Evolutionary conservation across 1,140 invertebrate species (phyloP).

Genomic region (Aphis gossypii): DNA sequence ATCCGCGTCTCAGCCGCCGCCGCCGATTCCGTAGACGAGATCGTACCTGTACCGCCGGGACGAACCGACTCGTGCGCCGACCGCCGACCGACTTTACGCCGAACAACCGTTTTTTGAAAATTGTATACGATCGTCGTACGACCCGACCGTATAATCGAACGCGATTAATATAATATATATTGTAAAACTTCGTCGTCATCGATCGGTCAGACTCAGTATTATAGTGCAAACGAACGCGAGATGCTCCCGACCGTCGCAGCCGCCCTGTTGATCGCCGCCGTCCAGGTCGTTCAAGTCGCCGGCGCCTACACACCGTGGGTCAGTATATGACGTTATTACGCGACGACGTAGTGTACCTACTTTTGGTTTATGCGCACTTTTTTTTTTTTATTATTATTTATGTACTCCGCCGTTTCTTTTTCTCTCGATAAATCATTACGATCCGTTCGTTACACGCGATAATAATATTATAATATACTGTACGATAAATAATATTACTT

Average conservation of each 20-base stretch:
- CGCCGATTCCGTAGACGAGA: background rate
- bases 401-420: background rate
- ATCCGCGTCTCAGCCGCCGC: conserved; percentile 16
- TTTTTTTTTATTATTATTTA: background rate
- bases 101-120: background rate
- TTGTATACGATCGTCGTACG: too few relatives aligned
- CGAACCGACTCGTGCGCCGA: background rate
- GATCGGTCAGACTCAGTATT: too few relatives aligned
- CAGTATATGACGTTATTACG: background rate
- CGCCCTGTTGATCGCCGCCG: conserved; percentile 9
- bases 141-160: too few relatives aligned
- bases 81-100: background rate
- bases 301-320: conserved; percentile 27
- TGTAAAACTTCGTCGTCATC: too few relatives aligned
- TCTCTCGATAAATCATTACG: background rate
- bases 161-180: too few relatives aligned
- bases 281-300: background rate
- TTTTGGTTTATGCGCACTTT: background rate
- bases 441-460: background rate
- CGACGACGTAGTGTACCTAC: too few relatives aligned
- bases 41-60: too few relatives aligned
- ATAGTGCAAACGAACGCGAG: background rate
- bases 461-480: background rate
- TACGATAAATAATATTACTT: too few relatives aligned
- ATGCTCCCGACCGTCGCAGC: conserved; percentile 11